Percentiles rank a stretch among this genome's conserved stretches.
Evolutionary conservation across 2,113 vertebrate genomes (phyloP).

Genomic region (Larimichthys crocea): DNA sequence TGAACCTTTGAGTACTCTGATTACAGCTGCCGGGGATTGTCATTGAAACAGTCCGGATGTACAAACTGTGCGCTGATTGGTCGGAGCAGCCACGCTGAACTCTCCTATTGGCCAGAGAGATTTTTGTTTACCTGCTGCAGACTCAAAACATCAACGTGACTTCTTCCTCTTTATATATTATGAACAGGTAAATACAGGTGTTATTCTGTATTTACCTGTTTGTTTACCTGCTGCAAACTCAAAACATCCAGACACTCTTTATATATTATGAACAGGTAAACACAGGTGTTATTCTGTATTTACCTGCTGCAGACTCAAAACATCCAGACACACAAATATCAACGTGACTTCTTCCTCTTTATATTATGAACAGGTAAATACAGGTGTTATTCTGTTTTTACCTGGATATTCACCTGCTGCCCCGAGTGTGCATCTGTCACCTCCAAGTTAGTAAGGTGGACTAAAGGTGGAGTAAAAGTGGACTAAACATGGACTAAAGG

Average conservation of each 20-base stretch:
- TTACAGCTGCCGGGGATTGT: slow-evolving; percentile 3
- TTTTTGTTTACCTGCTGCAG: slow-evolving; percentile 58
- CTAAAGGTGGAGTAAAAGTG: too few species aligned
- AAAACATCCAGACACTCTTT: too few species aligned
- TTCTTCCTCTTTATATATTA: neutral
- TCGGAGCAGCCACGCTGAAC: slow-evolving; percentile 77
- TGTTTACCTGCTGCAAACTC: neutral
- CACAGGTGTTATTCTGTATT: slow-evolving; percentile 25
- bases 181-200: neutral
- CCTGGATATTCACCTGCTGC: neutral
- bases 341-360: neutral
- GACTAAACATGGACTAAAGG: too few species aligned
- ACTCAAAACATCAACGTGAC: neutral
- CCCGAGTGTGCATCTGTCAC: neutral
- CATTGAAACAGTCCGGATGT: slow-evolving; percentile 62
- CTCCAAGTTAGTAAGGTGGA: too few species aligned
- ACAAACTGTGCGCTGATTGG: slow-evolving; percentile 72
- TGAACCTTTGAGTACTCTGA: too few species aligned
- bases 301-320: slow-evolving; percentile 15
- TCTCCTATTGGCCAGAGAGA: slow-evolving; percentile 75
- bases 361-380: neutral
- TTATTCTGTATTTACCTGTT: neutral
- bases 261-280: too few species aligned
- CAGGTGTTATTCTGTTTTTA: neutral
- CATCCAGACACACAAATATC: neutral